A percentile compares a stretch with the other conserved stretches of the same genome.
phyloP scores from a whole-genome alignment of 2,888 invertebrate species.

The Yponomeuta malinellus region DNA sequence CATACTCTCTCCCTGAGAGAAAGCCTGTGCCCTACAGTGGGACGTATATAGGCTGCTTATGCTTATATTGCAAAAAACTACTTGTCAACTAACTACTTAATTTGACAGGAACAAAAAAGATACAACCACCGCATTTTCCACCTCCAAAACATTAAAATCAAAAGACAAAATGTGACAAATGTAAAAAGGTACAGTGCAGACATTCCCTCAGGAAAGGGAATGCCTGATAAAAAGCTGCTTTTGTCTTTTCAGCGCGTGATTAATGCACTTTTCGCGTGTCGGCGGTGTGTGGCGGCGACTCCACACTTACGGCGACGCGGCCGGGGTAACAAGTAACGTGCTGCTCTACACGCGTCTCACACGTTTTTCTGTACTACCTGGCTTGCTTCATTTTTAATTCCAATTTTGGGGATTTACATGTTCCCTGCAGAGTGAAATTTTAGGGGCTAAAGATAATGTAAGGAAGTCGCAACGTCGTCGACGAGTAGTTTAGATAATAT shows the following conservation, averaged over 20 bases:
- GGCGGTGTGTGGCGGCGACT: constrained; percentile 28
- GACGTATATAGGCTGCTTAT: too few species aligned
- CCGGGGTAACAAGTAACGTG: not conserved
- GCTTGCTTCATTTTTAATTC: not conserved
- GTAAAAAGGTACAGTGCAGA: constrained; percentile 33
- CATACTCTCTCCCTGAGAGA: too few species aligned
- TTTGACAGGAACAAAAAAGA: too few species aligned
- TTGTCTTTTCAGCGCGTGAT: constrained; percentile 49
- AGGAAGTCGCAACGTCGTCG: not conserved
- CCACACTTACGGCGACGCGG: not conserved
- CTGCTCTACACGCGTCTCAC: not conserved
- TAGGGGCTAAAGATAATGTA: not conserved
- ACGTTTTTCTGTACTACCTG: not conserved
- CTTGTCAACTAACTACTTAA: too few species aligned
- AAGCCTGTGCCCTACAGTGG: too few species aligned
- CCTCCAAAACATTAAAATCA: constrained; percentile 4
- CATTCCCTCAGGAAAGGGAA: constrained; percentile 36
- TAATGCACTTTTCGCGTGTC: constrained; percentile 56
- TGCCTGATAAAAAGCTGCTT: constrained; percentile 44
- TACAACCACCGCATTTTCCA: not conserved
- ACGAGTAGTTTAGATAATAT: not conserved
- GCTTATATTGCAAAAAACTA: too few species aligned
- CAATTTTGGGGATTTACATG: not conserved
- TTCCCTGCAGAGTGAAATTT: not conserved
- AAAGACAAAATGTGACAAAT: constrained; percentile 41